These are phyloP conservation scores for Nothoprocta perdicaria DNA, from an alignment of 2,113 vertebrate genomes.

Conservation along the genomic window DNA sequence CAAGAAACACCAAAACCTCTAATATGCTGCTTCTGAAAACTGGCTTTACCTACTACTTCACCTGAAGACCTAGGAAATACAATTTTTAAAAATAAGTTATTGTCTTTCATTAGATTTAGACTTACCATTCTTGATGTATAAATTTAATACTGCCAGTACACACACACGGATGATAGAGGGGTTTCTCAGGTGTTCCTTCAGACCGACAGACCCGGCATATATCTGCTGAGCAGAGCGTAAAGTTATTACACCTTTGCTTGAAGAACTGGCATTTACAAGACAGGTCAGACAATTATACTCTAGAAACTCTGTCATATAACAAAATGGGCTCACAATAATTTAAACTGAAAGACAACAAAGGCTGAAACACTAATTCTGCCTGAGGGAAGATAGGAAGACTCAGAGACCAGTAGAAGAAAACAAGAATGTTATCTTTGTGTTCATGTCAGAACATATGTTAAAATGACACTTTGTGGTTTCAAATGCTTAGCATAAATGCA, in stretches of 20 bases:
- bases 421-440: not conserved
- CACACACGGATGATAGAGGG: slow-evolving; percentile 97
- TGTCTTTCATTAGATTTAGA: not conserved
- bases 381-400: not conserved
- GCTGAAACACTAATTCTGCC: not conserved
- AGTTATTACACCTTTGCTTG: not conserved
- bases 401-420: not conserved
- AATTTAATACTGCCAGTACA: slow-evolving; percentile 99
- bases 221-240: slow-evolving; percentile 81
- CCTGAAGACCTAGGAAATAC: not conserved
- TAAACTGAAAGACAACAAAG: not conserved
- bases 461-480: not conserved
- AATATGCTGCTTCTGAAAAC: fast-evolving
- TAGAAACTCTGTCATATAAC: not conserved
- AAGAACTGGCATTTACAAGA: not conserved
- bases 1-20: not conserved
- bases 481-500: not conserved
- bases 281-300: not conserved
- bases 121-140: slow-evolving; percentile 99
- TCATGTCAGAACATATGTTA: not conserved
- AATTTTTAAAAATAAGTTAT: not conserved
- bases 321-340: not conserved
- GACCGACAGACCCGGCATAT: slow-evolving; percentile 98
- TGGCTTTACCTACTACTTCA: not conserved
- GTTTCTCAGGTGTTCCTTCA: slow-evolving; percentile 96